These are phyloP conservation scores for Sclerodermus sp. DNA, from an alignment of 2,888 invertebrate species.

Conservation along the genomic window DNA sequence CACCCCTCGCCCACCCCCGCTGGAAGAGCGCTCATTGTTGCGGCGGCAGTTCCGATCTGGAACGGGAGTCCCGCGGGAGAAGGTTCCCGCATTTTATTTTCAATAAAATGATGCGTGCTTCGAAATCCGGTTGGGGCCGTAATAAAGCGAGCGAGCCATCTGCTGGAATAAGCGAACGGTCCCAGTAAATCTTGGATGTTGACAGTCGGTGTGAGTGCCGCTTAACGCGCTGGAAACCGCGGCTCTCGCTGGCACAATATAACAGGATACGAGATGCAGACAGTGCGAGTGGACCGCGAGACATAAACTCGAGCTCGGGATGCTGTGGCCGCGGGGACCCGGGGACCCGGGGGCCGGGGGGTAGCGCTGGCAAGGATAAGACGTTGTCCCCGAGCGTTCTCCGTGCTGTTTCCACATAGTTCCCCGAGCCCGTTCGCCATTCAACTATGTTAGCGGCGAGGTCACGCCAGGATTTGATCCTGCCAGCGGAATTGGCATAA, in stretches of 20 bases:
- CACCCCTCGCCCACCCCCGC: too few relatives aligned
- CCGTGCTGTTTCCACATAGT: neutral
- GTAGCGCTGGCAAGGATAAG: conserved; percentile 12
- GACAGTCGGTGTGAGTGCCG: conserved; percentile 18
- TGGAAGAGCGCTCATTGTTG: too few relatives aligned
- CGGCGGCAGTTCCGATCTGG: too few relatives aligned
- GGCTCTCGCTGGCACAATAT: conserved; percentile 17
- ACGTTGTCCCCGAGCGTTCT: conserved; percentile 20
- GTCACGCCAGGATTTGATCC: conserved; percentile 6
- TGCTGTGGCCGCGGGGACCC: too few relatives aligned
- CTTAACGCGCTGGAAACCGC: conserved; percentile 19
- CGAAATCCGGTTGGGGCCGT: too few relatives aligned
- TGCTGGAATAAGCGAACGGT: neutral
- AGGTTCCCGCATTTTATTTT: too few relatives aligned
- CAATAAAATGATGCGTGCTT: too few relatives aligned
- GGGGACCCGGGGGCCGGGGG: neutral
- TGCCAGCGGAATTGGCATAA: neutral
- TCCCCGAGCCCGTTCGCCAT: too few relatives aligned
- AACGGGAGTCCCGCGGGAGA: too few relatives aligned
- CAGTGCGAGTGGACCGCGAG: conserved; percentile 24
- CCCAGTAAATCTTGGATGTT: neutral
- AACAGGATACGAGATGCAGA: conserved; percentile 30
- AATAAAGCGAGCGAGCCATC: too few relatives aligned
- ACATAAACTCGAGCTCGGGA: conserved; percentile 18
- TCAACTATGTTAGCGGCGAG: too few relatives aligned